phyloP scores from a whole-genome alignment of 37 sponge, comb jelly and placozoan species.

The Ephydatia muelleri region DNA sequence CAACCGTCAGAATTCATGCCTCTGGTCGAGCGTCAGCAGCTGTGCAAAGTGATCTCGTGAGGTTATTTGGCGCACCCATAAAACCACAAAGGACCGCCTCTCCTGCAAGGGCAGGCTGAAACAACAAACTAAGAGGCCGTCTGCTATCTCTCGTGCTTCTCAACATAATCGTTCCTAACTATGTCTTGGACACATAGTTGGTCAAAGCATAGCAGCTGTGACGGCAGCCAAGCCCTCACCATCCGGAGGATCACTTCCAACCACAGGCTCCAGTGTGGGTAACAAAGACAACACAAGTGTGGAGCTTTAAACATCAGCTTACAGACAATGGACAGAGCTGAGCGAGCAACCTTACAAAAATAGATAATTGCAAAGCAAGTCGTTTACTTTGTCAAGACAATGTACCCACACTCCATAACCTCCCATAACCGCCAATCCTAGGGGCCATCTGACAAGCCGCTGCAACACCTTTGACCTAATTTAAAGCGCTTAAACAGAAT shows the following conservation, averaged over 20 bases:
- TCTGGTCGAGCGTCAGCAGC: neutral
- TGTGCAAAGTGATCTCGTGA: neutral
- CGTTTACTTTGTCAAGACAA: too few species aligned
- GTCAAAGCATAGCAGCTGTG: too few species aligned
- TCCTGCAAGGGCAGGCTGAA: neutral
- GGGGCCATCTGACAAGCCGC: too few species aligned
- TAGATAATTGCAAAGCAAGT: neutral
- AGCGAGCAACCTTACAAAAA: neutral
- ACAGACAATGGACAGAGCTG: neutral
- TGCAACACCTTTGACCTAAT: neutral
- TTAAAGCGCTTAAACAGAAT: neutral
- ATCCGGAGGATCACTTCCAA: neutral
- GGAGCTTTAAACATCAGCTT: neutral
- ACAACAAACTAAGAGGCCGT: neutral
- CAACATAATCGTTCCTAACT: too few species aligned
- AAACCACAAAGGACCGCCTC: neutral
- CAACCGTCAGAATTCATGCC: neutral
- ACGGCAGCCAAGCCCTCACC: neutral
- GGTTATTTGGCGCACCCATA: conserved; percentile 1
- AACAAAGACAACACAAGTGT: neutral
- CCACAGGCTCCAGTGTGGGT: neutral
- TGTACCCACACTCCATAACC: too few species aligned
- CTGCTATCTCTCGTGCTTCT: neutral
- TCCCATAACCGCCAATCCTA: too few species aligned
- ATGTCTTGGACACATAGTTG: too few species aligned